These are phyloP conservation scores for Gonatopus flavifemur DNA, from an alignment of 1,140 invertebrate species.

Conservation along the genomic window DNA sequence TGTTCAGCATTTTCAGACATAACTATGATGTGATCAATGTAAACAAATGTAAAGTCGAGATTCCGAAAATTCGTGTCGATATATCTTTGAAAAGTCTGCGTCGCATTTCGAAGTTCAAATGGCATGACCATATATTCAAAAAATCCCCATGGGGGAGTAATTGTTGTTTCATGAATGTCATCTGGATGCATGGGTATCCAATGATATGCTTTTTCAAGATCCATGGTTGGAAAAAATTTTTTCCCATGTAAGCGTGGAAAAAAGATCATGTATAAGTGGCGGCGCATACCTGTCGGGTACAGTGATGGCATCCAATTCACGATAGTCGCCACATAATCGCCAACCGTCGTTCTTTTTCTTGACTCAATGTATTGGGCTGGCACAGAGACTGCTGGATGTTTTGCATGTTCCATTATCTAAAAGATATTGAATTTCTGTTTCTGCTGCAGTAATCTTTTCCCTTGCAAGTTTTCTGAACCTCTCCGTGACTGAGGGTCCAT, in stretches of 20 bases:
- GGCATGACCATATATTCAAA: background rate
- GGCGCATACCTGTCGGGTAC: constrained; percentile 50
- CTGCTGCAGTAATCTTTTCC: background rate
- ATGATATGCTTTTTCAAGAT: constrained; percentile 56
- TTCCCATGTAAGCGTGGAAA: constrained; percentile 48
- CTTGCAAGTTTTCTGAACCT: background rate
- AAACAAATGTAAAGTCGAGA: constrained; percentile 28
- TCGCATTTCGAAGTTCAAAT: constrained; percentile 43
- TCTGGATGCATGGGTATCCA: constrained; percentile 45
- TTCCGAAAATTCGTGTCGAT: constrained; percentile 34
- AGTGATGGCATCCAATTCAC: constrained; percentile 30
- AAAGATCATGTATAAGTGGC: constrained; percentile 39
- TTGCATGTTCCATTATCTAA: constrained; percentile 1
- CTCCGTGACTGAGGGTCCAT: constrained; percentile 26
- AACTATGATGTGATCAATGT: constrained; percentile 26
- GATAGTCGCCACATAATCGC: constrained; percentile 31
- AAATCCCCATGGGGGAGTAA: background rate
- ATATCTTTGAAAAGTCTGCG: constrained; percentile 51
- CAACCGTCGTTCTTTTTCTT: constrained; percentile 26
- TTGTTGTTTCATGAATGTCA: constrained; percentile 44
- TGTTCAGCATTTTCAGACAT: constrained; percentile 12
- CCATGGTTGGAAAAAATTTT: constrained; percentile 29
- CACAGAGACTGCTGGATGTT: constrained; percentile 4
- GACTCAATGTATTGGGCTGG: constrained; percentile 12
- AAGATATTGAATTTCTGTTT: background rate